These are phyloP conservation scores for Clanis bilineata DNA, from an alignment of 2,888 invertebrate species.

Conservation along the genomic window DNA sequence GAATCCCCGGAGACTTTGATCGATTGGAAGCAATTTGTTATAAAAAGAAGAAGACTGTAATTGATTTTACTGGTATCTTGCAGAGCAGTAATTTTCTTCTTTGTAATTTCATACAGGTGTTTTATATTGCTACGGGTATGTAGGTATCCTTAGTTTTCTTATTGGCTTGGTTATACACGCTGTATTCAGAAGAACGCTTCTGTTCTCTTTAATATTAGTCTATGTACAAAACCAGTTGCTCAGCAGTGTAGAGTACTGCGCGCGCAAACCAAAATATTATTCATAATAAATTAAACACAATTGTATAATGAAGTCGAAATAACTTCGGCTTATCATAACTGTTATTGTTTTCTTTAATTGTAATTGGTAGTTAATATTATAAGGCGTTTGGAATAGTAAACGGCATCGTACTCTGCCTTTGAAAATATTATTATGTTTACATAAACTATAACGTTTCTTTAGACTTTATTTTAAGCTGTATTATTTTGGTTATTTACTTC, in stretches of 20 bases:
- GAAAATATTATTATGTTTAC: not conserved
- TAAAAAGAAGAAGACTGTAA: too few species aligned
- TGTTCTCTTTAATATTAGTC: slow-evolving; percentile 21
- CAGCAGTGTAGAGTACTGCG: slow-evolving; percentile 30
- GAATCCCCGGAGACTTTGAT: too few species aligned
- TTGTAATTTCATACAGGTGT: too few species aligned
- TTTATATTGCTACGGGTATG: too few species aligned
- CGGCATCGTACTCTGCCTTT: not conserved
- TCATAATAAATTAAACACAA: slow-evolving; percentile 18
- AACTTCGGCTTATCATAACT: slow-evolving; percentile 1
- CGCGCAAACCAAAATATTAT: slow-evolving; percentile 35
- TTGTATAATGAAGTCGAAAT: slow-evolving; percentile 1
- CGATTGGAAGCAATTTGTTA: too few species aligned
- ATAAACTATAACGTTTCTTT: too few species aligned
- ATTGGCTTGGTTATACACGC: too few species aligned
- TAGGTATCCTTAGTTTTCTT: too few species aligned
- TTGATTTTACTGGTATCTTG: too few species aligned
- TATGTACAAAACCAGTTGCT: slow-evolving; percentile 45
- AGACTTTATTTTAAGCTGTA: too few species aligned
- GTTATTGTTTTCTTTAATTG: not conserved
- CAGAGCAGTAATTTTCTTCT: too few species aligned
- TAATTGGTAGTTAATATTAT: not conserved
- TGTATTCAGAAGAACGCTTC: not conserved
- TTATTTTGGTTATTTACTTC: too few species aligned
- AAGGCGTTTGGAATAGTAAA: not conserved